Evolutionary conservation across 2,113 vertebrate species (phyloP), one percentile per base, ranked within the genome.

Genomic region (Crotalus tigris): DNA sequence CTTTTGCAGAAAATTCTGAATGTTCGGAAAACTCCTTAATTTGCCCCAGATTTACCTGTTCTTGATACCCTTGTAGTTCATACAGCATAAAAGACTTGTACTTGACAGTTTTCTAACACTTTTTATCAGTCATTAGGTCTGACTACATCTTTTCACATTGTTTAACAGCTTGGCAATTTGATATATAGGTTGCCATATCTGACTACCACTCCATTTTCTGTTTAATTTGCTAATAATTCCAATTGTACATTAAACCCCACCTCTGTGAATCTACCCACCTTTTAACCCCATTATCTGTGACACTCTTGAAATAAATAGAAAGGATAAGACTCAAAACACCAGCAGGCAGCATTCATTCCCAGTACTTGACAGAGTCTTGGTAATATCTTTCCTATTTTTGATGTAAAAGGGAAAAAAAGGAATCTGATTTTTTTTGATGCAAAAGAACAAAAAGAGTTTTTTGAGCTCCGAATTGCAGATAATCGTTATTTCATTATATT

Each of bases 121-220:
- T 89, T 91, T 91, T 49, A 85, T 91, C 64, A 53, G 21, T 61
- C 89, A 87, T 69, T 89, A n/a, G 23, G 46, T 89, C 49, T 86
- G 55, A 93, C 46, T 86, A 92, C 87, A 92, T 88, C 19, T 46
- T 58, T 91, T 59, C 87, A 46, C 46, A 33, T 86, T 4, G 24
- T 93, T 91, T 89, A 53, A 64, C 2, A 54, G 9, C 54, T 88
- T 26, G 55, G 55, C 69, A 92, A 49, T 85, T 24, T 85, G 90
- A 90, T 85, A 24, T 51, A 85, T 24, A 29, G 13, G n/a, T 59
- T 89, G 33, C 26, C 29, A 89, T 8, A 3, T 86, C 54, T 93
- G 46, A 55, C 61, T 64, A 29, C 61, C 26, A 29, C 61, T 64
- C 61, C 61, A 64, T 64, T 64, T 29, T 64, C 61, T 64, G 61